Evolutionary conservation across 1,140 invertebrate species (phyloP), one percentile per base, ranked within the genome.

Genomic region (Sinella curviseta): DNA sequence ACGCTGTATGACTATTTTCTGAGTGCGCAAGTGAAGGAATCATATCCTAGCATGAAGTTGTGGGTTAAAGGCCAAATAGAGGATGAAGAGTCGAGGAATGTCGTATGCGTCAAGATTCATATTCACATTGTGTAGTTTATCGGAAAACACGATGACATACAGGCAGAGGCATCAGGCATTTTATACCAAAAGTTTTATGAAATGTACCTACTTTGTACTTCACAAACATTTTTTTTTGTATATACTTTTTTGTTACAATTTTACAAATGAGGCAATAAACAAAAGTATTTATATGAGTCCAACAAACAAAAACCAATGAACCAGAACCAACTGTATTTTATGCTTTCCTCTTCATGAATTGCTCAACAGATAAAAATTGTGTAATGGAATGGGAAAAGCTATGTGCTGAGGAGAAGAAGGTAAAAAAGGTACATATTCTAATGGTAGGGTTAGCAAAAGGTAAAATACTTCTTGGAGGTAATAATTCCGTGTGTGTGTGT

Each of bases 1-100:
- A 73, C 79, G 34, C 77, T 17, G 24, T 84, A 86, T 70, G 81
- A 78, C 31, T 88, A 87, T 81, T 75, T 30, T 0, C 79, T 84
- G 20, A 17, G 35, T n/a, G 67, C 82, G 16, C 79, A 79, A n/a
- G 65, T 84, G 0, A 55, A 57, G 14, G 30, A 33, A 77, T 30
- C 12, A 1, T 77, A 77, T 26, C 48, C 48, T 1, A 77, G 20
- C 24, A 60, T 55, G 28, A 75, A 54, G 17, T 26, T 75, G 1
- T 75, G 74, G 74, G 39, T 75, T 24, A 75, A 75, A 48, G 74
- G 74, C 2, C 35, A 75, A 75, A 14, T 75, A 1, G 39, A 48
- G 24, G 74, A 75, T 24, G 34, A 75, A 26, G 24, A 36, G 8
- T 31, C 33, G 31, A 48, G 28, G 12, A 36, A 48, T 26, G 35